Evolutionary conservation across 2,888 invertebrate species (phyloP).

Genomic region (Elmis aenea): DNA sequence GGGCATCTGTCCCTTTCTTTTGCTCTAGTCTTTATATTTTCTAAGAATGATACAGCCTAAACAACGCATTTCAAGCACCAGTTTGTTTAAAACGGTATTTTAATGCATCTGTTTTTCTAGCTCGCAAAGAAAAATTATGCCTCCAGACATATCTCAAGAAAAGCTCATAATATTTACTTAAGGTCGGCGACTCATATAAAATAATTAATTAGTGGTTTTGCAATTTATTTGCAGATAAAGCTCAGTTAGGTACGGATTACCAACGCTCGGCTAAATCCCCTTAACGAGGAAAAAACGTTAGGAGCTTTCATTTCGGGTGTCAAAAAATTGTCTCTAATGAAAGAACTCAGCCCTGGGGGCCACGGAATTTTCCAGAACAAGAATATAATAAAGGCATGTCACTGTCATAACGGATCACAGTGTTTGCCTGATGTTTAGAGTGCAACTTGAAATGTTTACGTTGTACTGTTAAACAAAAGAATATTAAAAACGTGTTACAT

Average conservation of each 20-base stretch:
- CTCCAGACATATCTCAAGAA: too few species aligned
- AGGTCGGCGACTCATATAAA: conserved; percentile 17
- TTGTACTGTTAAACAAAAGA: too few species aligned
- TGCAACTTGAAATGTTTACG: too few species aligned
- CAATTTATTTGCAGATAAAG: conserved; percentile 20
- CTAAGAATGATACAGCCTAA: too few species aligned
- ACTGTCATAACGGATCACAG: conserved; percentile 6
- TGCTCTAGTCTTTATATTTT: too few species aligned
- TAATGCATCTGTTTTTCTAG: too few species aligned
- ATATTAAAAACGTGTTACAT: too few species aligned
- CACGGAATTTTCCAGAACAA: conserved; percentile 6
- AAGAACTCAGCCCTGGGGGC: conserved; percentile 10
- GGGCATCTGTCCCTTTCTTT: too few species aligned
- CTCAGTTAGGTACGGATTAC: conserved; percentile 21
- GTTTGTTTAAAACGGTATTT: too few species aligned
- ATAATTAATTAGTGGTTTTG: conserved; percentile 20
- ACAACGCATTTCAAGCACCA: too few species aligned
- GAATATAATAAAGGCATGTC: conserved; percentile 7
- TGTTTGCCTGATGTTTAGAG: too few species aligned
- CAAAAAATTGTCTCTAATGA: conserved; percentile 19
- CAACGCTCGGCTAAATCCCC: conserved; percentile 19
- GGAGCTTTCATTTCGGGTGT: conserved; percentile 19
- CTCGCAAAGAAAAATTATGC: too few species aligned
- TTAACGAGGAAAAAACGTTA: conserved; percentile 24
- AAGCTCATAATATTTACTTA: conserved; percentile 11